Evolutionary conservation across 2,113 vertebrate species (phyloP).

Genomic region (Cacatua alba): DNA sequence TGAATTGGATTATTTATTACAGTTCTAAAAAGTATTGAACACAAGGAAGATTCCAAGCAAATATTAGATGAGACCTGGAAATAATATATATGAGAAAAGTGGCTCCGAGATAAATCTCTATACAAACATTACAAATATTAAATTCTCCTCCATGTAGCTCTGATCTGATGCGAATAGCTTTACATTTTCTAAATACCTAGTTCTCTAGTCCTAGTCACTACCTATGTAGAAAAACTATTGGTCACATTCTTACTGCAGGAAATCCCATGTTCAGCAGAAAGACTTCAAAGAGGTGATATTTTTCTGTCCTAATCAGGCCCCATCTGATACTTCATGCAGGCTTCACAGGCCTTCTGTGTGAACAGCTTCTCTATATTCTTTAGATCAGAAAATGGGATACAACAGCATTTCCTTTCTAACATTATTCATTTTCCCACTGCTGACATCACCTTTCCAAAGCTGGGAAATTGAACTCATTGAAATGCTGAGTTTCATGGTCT

Average conservation of each 20-base stretch:
- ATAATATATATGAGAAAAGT: constrained; percentile 74
- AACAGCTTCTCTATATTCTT: background rate
- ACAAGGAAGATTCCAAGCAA: constrained; percentile 74
- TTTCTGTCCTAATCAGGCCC: background rate
- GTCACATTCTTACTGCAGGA: background rate
- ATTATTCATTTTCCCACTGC: background rate
- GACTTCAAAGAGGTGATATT: background rate
- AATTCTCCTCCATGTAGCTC: constrained; percentile 71
- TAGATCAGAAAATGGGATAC: background rate
- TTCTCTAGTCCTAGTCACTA: constrained; percentile 29
- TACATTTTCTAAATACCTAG: constrained; percentile 70
- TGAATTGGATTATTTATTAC: constrained; percentile 83
- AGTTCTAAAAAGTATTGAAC: constrained; percentile 78
- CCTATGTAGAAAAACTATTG: background rate
- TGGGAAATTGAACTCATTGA: background rate
- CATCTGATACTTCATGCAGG: background rate
- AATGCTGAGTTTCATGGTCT: background rate
- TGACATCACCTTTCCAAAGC: background rate
- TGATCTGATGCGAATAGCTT: constrained; percentile 68
- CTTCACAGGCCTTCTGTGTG: background rate
- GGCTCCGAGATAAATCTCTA: constrained; percentile 74
- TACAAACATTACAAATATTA: constrained; percentile 82
- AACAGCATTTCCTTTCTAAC: background rate
- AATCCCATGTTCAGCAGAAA: background rate
- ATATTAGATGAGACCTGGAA: constrained; percentile 76